Base-by-base conservation (phyloP, 2,113 vertebrate genomes). In the Poicephalus meyeri region DNA sequence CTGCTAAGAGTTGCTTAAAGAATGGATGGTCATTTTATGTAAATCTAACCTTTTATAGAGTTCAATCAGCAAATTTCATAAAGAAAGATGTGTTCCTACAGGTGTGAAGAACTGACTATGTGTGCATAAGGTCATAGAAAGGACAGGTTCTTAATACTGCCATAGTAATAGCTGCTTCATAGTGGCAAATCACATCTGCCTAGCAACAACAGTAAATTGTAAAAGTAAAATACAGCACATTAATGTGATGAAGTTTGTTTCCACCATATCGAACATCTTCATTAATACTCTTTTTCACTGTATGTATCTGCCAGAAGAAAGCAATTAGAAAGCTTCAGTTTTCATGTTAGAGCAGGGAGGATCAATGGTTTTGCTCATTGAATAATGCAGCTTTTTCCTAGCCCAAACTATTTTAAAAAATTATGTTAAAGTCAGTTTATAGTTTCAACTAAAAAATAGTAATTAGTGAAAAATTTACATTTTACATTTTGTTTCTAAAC, bases 11-110 rank as follows among this genome's bases (percentile, higher is more conserved):
- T 87, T 94, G 49, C 71, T 87, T 64, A 69, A 78, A 80, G 69
- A 89, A 88, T 26, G 50, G 47, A 84, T 60, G 33, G 35, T 25
- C 1, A 9, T 42, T 92, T 91, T 82, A 80, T 63, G 76, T 88
- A 91, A 97, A 95, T 86, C 79, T 74, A 89, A 96, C 64, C 33
- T 96, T 82, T 81, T 73, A 29, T 23, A 79, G 76, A 84, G 91
- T 84, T 95, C 91, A 92, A 64, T 28, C 31, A 79, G 61, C 44
- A 94, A 74, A 80, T 93, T 72, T 91, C 64, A 31, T 78, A 35
- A 56, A 60, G 46, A 81, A 82, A 82, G 41, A 42, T 90, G 16
- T 69, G 50, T 49, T 78, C 46, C 42, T 92, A 91, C 50, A 91
- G 47, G 81, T 88, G 72, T 87, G 84, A 93, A 91, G 37, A 64